phyloP scores from a whole-genome alignment of 2,797 vertebrate species.

The Lagodon rhomboides region DNA sequence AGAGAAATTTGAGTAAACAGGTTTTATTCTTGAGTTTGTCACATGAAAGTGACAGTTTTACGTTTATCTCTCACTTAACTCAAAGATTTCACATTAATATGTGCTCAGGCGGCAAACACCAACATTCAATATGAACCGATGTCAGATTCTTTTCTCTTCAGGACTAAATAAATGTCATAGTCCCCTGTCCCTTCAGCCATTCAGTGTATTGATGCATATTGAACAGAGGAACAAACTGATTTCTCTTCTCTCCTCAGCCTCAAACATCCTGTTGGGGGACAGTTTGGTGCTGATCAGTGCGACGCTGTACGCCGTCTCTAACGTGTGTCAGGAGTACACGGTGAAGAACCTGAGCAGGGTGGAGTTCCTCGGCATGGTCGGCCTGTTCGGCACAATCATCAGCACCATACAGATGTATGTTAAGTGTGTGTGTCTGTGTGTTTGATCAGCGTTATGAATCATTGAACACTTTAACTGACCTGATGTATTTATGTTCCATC shows the following conservation, averaged over 20 bases:
- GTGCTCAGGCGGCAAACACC: no score
- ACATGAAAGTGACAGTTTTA: no score
- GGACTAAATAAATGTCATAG: no score
- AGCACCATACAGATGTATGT: constrained; percentile 95
- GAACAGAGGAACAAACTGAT: background rate
- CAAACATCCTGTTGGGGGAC: constrained; percentile 92
- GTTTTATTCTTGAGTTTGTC: no score
- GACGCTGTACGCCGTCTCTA: constrained; percentile 92
- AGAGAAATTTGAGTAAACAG: no score
- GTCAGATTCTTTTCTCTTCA: no score
- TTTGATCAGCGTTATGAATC: background rate
- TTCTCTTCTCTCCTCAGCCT: constrained; percentile 79
- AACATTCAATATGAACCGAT: no score
- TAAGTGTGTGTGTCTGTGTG: background rate
- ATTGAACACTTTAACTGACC: background rate
- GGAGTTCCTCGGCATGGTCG: constrained; percentile 98
- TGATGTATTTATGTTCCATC: constrained; percentile 6
- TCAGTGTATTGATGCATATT: background rate
- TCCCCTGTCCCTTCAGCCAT: no score
- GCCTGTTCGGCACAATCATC: constrained; percentile 92
- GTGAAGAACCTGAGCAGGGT: constrained; percentile 94
- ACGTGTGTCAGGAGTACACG: constrained; percentile 95
- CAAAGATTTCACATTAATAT: no score
- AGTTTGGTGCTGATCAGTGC: constrained; percentile 93
- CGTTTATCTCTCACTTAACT: no score